Conservation (phyloP, 2,888 invertebrate genomes). For the Drosophila affinis region DNA sequence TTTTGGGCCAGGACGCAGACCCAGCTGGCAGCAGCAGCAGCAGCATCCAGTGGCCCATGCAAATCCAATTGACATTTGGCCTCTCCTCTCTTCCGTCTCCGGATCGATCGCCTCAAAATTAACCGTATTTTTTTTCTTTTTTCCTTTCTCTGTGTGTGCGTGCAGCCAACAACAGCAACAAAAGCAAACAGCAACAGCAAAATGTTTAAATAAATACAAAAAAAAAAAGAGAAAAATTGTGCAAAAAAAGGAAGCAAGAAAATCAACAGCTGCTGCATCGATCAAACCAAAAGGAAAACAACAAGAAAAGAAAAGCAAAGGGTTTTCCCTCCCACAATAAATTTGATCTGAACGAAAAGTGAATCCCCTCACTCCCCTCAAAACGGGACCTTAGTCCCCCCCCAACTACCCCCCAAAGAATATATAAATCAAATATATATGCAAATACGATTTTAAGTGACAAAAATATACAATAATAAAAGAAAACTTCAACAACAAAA, state of each 20-base stretch:
- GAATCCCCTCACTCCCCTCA: neutral
- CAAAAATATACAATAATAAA: neutral
- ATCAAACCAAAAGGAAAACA: constrained; percentile 27
- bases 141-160: neutral
- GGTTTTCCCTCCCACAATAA: neutral
- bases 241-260: constrained; percentile 1
- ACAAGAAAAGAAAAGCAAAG: constrained; percentile 1
- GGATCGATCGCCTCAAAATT: neutral
- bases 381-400: constrained; percentile 5
- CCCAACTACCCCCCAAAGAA: neutral
- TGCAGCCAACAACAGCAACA: neutral
- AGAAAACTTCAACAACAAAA: constrained; percentile 4
- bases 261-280: constrained; percentile 32
- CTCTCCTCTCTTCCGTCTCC: neutral
- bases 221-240: neutral
- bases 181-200: neutral
- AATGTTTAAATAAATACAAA: neutral
- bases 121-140: neutral
- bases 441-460: neutral
- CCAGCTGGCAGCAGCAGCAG: too few species aligned
- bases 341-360: constrained; percentile 6
- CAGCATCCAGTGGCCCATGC: neutral
- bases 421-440: neutral
- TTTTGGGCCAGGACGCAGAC: neutral
- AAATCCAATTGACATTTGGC: neutral